Evolutionary conservation across 2,888 invertebrate genomes (phyloP).

Genomic region (Eugnorisma glareosa): DNA sequence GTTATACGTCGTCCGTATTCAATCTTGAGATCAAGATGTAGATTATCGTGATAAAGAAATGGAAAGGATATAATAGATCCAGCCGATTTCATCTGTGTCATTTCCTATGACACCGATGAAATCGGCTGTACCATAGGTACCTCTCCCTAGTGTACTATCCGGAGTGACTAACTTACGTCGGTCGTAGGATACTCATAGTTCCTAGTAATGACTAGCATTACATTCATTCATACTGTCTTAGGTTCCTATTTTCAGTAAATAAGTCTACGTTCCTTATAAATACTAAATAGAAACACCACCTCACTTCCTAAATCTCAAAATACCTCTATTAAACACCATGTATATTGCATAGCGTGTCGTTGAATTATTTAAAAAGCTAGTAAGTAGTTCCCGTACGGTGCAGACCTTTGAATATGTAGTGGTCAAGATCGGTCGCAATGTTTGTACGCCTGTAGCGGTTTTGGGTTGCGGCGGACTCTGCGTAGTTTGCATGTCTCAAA

Average conservation of each 20-base stretch:
- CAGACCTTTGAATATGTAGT: slow-evolving; percentile 21
- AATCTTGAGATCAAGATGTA: background rate
- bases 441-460: background rate
- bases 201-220: background rate
- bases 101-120: background rate
- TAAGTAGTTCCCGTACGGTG: slow-evolving; percentile 3
- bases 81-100: background rate
- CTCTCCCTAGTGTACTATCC: background rate
- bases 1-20: background rate
- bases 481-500: background rate
- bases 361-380: slow-evolving; percentile 38
- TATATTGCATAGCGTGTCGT: slow-evolving; percentile 13
- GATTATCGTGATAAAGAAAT: background rate
- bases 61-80: background rate
- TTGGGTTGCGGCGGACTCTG: background rate
- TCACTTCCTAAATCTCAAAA: slow-evolving; percentile 19
- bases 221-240: background rate
- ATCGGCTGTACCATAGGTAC: background rate
- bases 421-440: slow-evolving; percentile 31
- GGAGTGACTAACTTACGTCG: background rate
- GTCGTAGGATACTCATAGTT: background rate
- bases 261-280: background rate
- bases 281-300: background rate
- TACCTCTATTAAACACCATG: slow-evolving; percentile 3
- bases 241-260: background rate